Evolutionary conservation across 1,140 invertebrate genomes (phyloP).

Genomic region (Medauroidea extradentata): DNA sequence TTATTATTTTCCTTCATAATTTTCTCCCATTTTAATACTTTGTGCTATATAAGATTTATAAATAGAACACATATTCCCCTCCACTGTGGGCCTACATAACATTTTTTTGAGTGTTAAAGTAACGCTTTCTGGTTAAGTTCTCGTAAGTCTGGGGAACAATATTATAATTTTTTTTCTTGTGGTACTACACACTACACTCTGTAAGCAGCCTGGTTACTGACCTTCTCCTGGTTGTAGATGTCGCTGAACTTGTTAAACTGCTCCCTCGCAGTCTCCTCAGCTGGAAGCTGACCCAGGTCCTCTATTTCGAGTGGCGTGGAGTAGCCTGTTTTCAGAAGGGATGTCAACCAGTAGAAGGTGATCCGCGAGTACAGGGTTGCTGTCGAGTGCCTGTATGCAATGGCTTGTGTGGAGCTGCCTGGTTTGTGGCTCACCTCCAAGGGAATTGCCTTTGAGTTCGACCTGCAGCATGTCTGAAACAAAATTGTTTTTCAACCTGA

Average conservation of each 20-base stretch:
- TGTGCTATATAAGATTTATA: no score
- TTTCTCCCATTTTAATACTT: no score
- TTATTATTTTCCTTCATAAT: no score
- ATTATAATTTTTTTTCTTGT: no score
- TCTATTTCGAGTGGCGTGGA: slow-evolving; percentile 58
- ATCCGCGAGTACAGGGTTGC: slow-evolving; percentile 64
- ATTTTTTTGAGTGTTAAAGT: no score
- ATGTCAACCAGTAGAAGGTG: slow-evolving; percentile 73
- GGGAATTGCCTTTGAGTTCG: background rate
- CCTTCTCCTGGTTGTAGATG: slow-evolving; percentile 47
- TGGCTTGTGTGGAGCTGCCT: background rate
- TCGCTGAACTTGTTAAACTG: slow-evolving; percentile 51
- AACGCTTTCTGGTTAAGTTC: no score
- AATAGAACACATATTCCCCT: no score
- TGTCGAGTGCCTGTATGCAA: slow-evolving; percentile 48
- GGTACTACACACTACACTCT: no score
- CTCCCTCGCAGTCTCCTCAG: slow-evolving; percentile 51
- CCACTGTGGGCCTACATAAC: no score
- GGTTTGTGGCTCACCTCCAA: background rate
- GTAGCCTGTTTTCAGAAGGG: slow-evolving; percentile 62
- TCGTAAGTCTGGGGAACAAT: no score
- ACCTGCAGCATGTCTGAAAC: background rate
- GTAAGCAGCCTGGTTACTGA: no score
- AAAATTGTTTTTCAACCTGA: background rate
- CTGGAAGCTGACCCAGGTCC: slow-evolving; percentile 64